phyloP scores from a whole-genome alignment of 2,113 vertebrate genomes.

The Ammodytes marinus region DNA sequence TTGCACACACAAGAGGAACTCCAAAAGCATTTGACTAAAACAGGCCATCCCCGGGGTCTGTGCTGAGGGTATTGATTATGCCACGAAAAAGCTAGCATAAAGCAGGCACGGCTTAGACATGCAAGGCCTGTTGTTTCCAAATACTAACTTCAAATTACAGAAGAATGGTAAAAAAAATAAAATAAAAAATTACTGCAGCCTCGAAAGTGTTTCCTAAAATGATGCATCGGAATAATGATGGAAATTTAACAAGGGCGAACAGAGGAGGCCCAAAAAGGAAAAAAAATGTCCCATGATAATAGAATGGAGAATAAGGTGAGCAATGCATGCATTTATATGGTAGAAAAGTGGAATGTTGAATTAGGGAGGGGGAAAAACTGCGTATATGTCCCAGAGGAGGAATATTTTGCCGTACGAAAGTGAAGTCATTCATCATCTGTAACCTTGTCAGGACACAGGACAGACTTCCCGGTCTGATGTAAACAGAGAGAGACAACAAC shows the following conservation, averaged over 20 bases:
- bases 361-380: slow-evolving; percentile 18
- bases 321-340: neutral
- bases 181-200: neutral
- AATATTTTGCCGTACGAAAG: slow-evolving; percentile 2
- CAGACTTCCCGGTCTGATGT: slow-evolving; percentile 45
- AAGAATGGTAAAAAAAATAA: neutral
- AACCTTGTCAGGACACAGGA: slow-evolving; percentile 56
- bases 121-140: neutral
- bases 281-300: neutral
- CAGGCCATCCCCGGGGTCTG: slow-evolving; percentile 1
- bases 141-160: neutral
- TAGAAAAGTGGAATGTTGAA: slow-evolving; percentile 24
- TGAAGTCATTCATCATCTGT: slow-evolving; percentile 54
- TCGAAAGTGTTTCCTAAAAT: neutral
- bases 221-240: neutral
- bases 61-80: slow-evolving; percentile 29
- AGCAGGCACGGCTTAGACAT: neutral
- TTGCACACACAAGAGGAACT: slow-evolving; percentile 9
- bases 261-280: neutral
- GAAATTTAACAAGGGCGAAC: neutral
- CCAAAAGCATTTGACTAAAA: slow-evolving; percentile 8
- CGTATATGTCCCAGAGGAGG: slow-evolving; percentile 38
- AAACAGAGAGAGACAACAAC: slow-evolving; percentile 28
- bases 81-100: slow-evolving; percentile 13
- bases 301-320: neutral